These are phyloP conservation scores for Diuraphis noxia DNA, from an alignment of 1,140 invertebrate genomes.

Conservation along the genomic window DNA sequence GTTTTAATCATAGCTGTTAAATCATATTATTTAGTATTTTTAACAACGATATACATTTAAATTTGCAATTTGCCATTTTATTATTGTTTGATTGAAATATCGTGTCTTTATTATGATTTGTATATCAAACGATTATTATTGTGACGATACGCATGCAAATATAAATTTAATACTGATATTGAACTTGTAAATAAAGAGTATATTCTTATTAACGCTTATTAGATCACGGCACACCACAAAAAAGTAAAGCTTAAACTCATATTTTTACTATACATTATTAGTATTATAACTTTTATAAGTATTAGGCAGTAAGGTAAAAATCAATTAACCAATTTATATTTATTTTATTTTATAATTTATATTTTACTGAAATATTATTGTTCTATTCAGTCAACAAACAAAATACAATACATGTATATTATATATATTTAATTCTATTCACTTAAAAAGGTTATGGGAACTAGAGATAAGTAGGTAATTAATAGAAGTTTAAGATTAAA, in stretches of 20 bases:
- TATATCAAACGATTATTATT: background rate
- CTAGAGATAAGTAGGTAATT: background rate
- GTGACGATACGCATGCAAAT: background rate
- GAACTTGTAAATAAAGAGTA: background rate
- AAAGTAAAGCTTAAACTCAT: background rate
- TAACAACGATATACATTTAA: background rate
- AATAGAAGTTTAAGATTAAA: too few relatives aligned
- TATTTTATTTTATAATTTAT: too few relatives aligned
- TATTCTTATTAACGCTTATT: background rate
- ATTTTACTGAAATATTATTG: background rate
- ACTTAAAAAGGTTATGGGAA: background rate
- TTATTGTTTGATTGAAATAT: background rate
- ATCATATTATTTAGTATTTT: background rate
- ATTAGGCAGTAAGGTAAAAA: background rate
- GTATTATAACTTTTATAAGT: background rate
- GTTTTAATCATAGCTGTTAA: background rate
- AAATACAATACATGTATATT: background rate
- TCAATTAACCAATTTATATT: background rate
- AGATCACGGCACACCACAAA: background rate
- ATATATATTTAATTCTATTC: background rate
- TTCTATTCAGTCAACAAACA: background rate
- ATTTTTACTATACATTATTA: background rate
- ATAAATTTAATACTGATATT: background rate
- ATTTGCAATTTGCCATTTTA: background rate
- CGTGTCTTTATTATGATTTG: background rate